phyloP scores from a whole-genome alignment of 2,113 vertebrate species.

The Cochlearius cochlearius region DNA sequence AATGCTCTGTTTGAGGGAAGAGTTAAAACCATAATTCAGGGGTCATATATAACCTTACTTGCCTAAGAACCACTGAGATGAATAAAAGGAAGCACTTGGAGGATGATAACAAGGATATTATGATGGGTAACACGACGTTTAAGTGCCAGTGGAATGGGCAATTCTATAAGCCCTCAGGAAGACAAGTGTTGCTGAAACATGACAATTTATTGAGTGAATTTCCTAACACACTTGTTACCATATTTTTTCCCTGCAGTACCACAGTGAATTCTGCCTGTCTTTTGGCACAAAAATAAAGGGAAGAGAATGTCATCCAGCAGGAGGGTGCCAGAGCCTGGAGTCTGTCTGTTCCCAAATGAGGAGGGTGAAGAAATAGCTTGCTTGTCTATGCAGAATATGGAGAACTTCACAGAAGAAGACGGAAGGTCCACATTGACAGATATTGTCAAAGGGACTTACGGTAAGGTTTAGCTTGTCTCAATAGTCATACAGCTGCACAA shows the following conservation, averaged over 20 bases:
- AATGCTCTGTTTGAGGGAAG: not conserved
- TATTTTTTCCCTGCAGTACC: not conserved
- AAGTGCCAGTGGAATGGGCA: not conserved
- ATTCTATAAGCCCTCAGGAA: constrained; percentile 26
- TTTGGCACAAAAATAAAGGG: not conserved
- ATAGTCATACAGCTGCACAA: not conserved
- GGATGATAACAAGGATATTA: constrained; percentile 25
- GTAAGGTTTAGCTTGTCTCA: not conserved
- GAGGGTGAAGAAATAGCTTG: not conserved
- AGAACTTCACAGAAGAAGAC: not conserved
- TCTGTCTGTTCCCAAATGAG: not conserved
- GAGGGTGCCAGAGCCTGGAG: not conserved
- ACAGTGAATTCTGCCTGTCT: not conserved
- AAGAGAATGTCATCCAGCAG: not conserved
- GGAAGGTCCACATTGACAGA: not conserved
- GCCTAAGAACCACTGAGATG: not conserved
- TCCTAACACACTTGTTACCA: not conserved
- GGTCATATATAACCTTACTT: not conserved
- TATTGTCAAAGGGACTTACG: not conserved
- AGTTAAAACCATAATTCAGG: not conserved
- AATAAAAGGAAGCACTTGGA: not conserved
- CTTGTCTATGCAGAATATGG: not conserved
- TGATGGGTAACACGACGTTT: not conserved
- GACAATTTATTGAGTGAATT: not conserved
- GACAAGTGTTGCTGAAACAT: constrained; percentile 14